Conservation (phyloP, 2,888 invertebrate genomes). For the Drosophila pullipes region DNA sequence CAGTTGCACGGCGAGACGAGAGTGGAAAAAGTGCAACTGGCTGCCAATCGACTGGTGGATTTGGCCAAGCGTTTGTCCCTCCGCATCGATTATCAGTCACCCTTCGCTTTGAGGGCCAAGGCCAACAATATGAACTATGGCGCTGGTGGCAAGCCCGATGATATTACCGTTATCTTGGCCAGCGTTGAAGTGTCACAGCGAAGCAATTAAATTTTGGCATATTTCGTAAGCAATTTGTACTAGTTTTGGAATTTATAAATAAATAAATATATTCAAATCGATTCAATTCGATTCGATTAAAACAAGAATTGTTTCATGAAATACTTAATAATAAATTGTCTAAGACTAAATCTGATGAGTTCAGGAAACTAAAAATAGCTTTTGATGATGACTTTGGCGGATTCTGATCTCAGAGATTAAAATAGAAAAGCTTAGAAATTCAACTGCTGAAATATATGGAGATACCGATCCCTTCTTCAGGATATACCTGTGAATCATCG, state of each 20-base stretch:
- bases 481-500: neutral
- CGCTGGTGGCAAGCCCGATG: slow-evolving; percentile 65
- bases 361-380: neutral
- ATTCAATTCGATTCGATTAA: no score
- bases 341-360: neutral
- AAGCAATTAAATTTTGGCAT: neutral
- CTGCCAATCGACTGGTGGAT: slow-evolving; percentile 48
- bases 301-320: no score
- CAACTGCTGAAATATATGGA: neutral
- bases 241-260: neutral
- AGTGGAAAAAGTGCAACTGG: slow-evolving; percentile 36
- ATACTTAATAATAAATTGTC: neutral
- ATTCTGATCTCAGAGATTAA: neutral
- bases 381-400: neutral
- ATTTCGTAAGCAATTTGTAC: neutral
- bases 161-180: slow-evolving; percentile 69
- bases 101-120: slow-evolving; percentile 58
- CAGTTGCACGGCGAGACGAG: slow-evolving; percentile 85
- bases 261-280: neutral
- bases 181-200: slow-evolving; percentile 38
- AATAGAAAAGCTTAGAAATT: neutral
- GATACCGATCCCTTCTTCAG: neutral
- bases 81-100: slow-evolving; percentile 41
- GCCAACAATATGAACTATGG: slow-evolving; percentile 26
- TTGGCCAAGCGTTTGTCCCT: slow-evolving; percentile 47